Base-by-base conservation (phyloP, 2,113 vertebrate species). In the Eretmochelys imbricata region DNA sequence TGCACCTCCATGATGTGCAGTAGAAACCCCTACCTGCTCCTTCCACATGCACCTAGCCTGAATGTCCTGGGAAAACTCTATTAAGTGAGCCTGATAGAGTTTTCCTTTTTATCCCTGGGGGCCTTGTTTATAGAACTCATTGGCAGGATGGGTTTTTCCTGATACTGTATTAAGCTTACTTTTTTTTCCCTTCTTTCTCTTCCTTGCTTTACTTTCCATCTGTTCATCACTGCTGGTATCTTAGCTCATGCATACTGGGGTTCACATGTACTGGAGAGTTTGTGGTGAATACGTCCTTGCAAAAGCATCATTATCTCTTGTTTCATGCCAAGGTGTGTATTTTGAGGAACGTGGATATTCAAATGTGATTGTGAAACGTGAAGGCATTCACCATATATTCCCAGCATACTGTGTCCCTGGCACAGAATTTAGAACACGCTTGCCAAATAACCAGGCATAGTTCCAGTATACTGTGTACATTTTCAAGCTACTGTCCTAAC, bases 331-430 rank as follows among this genome's bases (percentile, higher is more conserved):
- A 92, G 96, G 11, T 96, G 94, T 84, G 49, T 87, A 82, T 89
- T 96, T 96, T 93, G 79, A 65, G 89, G 79, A 95, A 82, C 50
- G 48, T 48, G 78, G 49, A 89, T 95, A 95, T 95, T 95, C 94
- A 53, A 27, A 16, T 78, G 29, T 93, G 95, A 95, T 13, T 93
- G 90, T 95, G 85, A 96, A 95, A 96, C 93, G 91, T 42, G 87
- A n/a, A 81, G 93, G 49, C 76, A 55, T 91, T 88, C 88, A 86
- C 69, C 80, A 29, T 48, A 89, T 93, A 93, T 93, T 92, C 93
- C 72, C 91, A 94, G 90, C 91, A 91, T 50, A 50, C 38, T 2
- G 5, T 78, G 88, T 46, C 51, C 42, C 82, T 48, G 87, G 85
- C 65, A 95, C 87, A 65, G 85, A 95, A 50, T 76, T 96, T 42